phyloP scores from a whole-genome alignment of 2,113 vertebrate species.

The Scalopus aquaticus region DNA sequence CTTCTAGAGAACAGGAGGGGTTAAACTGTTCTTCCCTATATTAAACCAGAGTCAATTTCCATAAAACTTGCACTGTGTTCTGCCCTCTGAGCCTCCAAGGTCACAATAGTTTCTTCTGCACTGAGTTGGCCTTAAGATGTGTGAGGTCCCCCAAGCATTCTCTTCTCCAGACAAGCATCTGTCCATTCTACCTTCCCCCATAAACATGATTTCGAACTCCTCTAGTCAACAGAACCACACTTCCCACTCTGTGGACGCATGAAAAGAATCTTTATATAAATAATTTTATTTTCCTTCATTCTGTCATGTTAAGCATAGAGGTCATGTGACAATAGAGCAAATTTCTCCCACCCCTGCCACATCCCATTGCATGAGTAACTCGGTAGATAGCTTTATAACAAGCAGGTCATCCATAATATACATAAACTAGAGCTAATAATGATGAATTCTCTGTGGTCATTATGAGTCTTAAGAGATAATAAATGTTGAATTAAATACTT shows the following conservation, averaged over 20 bases:
- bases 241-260: neutral
- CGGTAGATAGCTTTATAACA: conserved; percentile 10
- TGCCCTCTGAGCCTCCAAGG: neutral
- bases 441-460: neutral
- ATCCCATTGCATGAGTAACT: neutral
- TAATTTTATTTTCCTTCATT: conserved; percentile 3
- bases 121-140: neutral
- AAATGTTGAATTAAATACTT: conserved; percentile 33
- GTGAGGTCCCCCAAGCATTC: neutral
- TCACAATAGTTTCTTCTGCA: neutral
- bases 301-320: neutral
- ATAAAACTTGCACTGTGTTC: neutral
- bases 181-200: neutral
- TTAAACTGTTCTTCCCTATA: neutral
- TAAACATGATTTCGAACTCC: neutral
- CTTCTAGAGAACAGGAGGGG: neutral
- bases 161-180: neutral
- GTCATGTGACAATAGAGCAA: neutral
- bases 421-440: neutral
- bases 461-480: conserved; percentile 1
- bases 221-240: neutral
- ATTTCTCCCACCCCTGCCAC: neutral
- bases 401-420: neutral
- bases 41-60: neutral
- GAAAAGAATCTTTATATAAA: neutral